A percentile compares a stretch with the other conserved stretches of the same genome.
These are phyloP conservation scores for Tenthredo livida DNA, from an alignment of 2,888 invertebrate species.

Conservation along the genomic window DNA sequence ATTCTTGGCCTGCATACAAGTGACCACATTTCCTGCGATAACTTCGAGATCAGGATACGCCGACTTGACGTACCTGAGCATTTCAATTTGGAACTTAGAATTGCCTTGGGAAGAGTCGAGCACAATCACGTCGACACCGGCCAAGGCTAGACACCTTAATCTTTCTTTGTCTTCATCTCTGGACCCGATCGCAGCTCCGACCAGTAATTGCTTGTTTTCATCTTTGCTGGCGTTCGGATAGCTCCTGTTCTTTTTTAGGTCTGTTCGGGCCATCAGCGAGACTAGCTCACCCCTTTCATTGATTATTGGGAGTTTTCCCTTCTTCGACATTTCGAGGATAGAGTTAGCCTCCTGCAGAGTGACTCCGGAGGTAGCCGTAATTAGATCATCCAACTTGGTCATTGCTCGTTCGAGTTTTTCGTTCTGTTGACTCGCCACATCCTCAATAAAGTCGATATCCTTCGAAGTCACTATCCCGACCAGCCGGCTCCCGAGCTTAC, in stretches of 20 bases:
- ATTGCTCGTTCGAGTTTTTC: constrained; percentile 87
- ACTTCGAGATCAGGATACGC: constrained; percentile 95
- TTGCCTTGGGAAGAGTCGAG: constrained; percentile 99
- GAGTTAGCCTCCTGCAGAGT: constrained; percentile 95
- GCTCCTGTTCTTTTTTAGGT: constrained; percentile 97
- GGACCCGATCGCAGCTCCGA: constrained; percentile 97
- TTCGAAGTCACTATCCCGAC: constrained; percentile 98
- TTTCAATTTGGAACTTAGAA: constrained; percentile 95
- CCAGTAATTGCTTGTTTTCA: constrained; percentile 94
- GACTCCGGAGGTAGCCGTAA: constrained; percentile 94
- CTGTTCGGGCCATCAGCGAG: constrained; percentile 97
- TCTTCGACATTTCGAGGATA: constrained; percentile 97
- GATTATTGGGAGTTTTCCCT: constrained; percentile 94
- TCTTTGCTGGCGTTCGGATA: constrained; percentile 99
- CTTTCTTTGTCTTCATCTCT: constrained; percentile 91
- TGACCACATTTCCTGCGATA: constrained; percentile 98
- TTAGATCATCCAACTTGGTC: constrained; percentile 92
- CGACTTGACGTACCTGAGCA: constrained; percentile 94
- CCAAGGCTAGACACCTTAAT: constrained; percentile 88
- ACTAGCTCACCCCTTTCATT: constrained; percentile 93
- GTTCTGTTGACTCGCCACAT: constrained; percentile 82
- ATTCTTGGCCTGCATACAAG: constrained; percentile 96
- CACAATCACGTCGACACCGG: constrained; percentile 98
- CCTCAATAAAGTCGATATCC: constrained; percentile 95
- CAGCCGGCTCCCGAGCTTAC: constrained; percentile 95